Percentiles rank a stretch among this genome's conserved stretches.
phyloP scores from a whole-genome alignment of 2,888 invertebrate species.

The Tipula lateralis region DNA sequence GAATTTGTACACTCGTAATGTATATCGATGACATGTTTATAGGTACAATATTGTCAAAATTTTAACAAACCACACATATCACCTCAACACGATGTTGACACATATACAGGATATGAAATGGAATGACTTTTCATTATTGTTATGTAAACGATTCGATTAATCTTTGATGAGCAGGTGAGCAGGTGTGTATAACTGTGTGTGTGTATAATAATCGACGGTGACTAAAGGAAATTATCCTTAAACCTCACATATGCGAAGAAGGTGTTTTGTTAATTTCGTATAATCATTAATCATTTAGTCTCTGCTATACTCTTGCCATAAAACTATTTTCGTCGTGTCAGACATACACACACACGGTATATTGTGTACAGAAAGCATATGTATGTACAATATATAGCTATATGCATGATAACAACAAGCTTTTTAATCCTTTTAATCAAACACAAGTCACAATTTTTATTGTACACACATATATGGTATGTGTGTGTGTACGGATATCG shows the following conservation, averaged over 20 bases:
- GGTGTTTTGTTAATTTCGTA: background rate
- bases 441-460: background rate
- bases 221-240: background rate
- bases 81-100: background rate
- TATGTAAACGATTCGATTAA: background rate
- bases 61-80: background rate
- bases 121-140: background rate
- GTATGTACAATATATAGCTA: background rate
- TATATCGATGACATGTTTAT: background rate
- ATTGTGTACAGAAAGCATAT: background rate
- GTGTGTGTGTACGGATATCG: too few species aligned
- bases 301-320: background rate
- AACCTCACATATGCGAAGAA: background rate
- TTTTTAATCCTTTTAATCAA: background rate
- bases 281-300: background rate
- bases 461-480: background rate
- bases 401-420: background rate
- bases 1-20: background rate
- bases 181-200: too few species aligned
- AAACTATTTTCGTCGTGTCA: background rate
- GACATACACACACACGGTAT: too few species aligned
- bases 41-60: background rate
- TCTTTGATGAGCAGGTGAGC: background rate
- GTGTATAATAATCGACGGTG: background rate
- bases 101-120: background rate